phyloP scores from a whole-genome alignment of 1,140 invertebrate species.

The Conus ventricosus region DNA sequence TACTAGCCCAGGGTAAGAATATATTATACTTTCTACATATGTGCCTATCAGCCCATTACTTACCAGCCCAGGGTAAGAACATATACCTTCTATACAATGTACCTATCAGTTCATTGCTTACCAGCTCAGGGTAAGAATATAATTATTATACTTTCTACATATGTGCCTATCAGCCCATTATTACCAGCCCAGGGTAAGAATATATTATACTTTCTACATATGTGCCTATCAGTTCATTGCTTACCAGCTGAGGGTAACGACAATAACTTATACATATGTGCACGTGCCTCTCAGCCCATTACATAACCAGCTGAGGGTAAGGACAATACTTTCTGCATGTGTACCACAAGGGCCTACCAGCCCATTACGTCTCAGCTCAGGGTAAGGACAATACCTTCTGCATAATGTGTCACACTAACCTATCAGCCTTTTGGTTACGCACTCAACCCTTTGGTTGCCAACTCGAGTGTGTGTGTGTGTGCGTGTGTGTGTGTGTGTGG shows the following conservation, averaged over 20 bases:
- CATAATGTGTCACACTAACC: neutral
- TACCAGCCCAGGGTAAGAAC: slow-evolving; percentile 49
- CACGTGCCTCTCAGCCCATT: too few species aligned
- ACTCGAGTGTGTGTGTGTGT: neutral
- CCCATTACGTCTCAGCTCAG: neutral
- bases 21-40: neutral
- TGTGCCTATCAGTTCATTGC: too few species aligned
- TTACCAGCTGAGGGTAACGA: too few species aligned
- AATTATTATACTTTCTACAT: neutral
- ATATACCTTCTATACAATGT: too few species aligned
- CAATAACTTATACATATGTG: too few species aligned
- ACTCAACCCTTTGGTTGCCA: neutral
- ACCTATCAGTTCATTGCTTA: slow-evolving; percentile 36
- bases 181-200: too few species aligned
- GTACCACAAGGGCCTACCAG: slow-evolving; percentile 56
- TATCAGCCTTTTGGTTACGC: too few species aligned
- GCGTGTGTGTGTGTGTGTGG: too few species aligned
- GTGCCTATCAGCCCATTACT: neutral
- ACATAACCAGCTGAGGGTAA: too few species aligned
- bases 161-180: neutral
- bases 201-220: too few species aligned
- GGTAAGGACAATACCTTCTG: neutral
- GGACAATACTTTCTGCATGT: slow-evolving; percentile 27
- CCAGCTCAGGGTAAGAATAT: slow-evolving; percentile 46
- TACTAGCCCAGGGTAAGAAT: too few species aligned